Base-by-base conservation (phyloP, 2,888 invertebrate genomes). In the Heliconius sara region DNA sequence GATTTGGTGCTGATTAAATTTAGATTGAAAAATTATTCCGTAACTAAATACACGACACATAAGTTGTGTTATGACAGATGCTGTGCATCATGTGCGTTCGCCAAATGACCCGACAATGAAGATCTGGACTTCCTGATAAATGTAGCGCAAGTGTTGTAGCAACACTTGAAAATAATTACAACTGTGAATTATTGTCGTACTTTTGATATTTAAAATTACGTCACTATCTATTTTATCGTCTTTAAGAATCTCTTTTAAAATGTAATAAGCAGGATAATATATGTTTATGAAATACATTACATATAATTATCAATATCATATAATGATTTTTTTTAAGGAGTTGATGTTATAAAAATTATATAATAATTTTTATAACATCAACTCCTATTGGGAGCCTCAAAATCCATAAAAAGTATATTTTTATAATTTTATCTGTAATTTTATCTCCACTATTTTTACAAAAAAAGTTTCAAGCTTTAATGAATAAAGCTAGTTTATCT, bases 101-200 rank as follows among this genome's bases (percentile, higher is more conserved):
- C 93, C 93, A 94, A 93, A 90, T 90, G 89, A 84, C 84, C 89
- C 88, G 90, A 90, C 90, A 89, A 89, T 89, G 88, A 88, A 87
- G 84, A 83, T 84, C 87, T 89, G 89, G 90, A 90, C 88, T 92
- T 92, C 90, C 91, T 93, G 92, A 93, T 85, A 87, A 87, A 92
- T 93, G 88, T 84, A 79, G 86, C 90, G 83, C 93, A 91, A 91
- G 89, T 93, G 92, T 87, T 83, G 79, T 83, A 77, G 76, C 77
- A 77, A 80, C 83, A 79, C 79, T 82, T 80, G 83, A 79, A 79
- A 83, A 84, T 86, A 84, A 83, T 86, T 83, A 83, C 80, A 83
- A 81, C 83, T 80, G 82, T 84, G 83, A 86, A 84, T 85, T 81
- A 85, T 85, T 78, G 79, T 79, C 63, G 77, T 77, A 81, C 78